These are phyloP conservation scores for Tiphia femorata DNA, from an alignment of 2,888 invertebrate genomes.

Conservation along the genomic window DNA sequence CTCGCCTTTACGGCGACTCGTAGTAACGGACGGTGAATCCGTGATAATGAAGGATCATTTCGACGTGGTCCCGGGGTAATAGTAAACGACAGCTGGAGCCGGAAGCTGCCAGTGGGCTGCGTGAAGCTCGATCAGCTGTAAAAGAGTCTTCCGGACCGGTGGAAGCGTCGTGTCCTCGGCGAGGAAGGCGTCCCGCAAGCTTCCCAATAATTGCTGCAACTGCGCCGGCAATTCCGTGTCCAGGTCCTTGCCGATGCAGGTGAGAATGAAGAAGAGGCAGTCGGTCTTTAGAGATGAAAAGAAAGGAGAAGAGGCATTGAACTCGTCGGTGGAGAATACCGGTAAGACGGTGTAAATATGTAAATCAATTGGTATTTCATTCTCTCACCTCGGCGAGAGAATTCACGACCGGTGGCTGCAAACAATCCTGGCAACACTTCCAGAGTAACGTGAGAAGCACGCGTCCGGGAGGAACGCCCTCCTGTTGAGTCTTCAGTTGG, in stretches of 20 bases:
- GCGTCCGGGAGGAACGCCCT: constrained; percentile 78
- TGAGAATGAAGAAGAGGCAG: constrained; percentile 89
- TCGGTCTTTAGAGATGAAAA: constrained; percentile 85
- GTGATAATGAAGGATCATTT: constrained; percentile 48
- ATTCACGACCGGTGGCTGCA: constrained; percentile 82
- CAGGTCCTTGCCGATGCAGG: constrained; percentile 89
- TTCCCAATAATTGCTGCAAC: constrained; percentile 82
- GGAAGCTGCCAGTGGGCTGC: constrained; percentile 93
- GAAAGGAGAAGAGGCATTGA: too few species aligned
- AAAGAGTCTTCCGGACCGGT: constrained; percentile 84
- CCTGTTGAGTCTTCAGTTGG: constrained; percentile 72
- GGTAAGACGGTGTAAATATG: background rate
- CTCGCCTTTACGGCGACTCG: background rate
- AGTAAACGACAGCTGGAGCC: constrained; percentile 90
- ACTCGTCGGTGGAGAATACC: background rate
- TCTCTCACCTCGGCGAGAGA: constrained; percentile 80
- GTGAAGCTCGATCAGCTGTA: constrained; percentile 91
- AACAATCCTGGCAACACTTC: constrained; percentile 91
- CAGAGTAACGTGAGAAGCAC: constrained; percentile 86
- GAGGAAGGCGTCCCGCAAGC: constrained; percentile 88
- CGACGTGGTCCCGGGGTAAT: constrained; percentile 76
- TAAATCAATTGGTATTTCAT: background rate
- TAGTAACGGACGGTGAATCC: constrained; percentile 25
- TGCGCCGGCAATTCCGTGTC: constrained; percentile 86
- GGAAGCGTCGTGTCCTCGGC: constrained; percentile 80